Evolutionary conservation across 1,140 invertebrate genomes (phyloP).

Genomic region (Heliothis virescens): DNA sequence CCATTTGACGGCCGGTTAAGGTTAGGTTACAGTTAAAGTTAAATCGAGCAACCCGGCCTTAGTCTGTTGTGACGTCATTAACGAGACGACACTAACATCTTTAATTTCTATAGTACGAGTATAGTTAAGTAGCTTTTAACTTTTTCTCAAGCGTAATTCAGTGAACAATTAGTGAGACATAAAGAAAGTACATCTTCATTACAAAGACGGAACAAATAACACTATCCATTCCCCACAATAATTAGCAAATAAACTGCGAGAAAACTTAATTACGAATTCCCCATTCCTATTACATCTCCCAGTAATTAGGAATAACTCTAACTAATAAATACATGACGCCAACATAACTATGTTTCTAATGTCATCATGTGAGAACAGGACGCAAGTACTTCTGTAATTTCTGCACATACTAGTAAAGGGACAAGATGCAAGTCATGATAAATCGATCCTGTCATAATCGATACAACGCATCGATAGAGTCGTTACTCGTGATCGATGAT

Average conservation of each 20-base stretch:
- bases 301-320: conserved; percentile 42
- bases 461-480: conserved; percentile 37
- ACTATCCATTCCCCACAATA: conserved; percentile 11
- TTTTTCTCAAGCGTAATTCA: no score
- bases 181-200: conserved; percentile 1
- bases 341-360: conserved; percentile 17
- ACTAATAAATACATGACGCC: conserved; percentile 39
- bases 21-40: no score
- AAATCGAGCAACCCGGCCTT: no score
- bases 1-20: no score
- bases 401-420: conserved; percentile 32
- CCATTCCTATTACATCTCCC: conserved; percentile 18
- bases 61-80: no score
- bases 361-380: conserved; percentile 38
- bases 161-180: neutral
- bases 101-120: no score
- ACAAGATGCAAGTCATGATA: conserved; percentile 7
- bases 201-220: neutral
- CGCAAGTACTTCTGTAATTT: conserved; percentile 32
- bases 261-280: conserved; percentile 36
- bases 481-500: conserved; percentile 35
- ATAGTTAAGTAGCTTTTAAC: no score
- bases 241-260: conserved; percentile 11
- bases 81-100: no score
- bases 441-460: conserved; percentile 42